Base-by-base conservation (phyloP, 2,113 vertebrate genomes). In the Myocastor coypus region DNA sequence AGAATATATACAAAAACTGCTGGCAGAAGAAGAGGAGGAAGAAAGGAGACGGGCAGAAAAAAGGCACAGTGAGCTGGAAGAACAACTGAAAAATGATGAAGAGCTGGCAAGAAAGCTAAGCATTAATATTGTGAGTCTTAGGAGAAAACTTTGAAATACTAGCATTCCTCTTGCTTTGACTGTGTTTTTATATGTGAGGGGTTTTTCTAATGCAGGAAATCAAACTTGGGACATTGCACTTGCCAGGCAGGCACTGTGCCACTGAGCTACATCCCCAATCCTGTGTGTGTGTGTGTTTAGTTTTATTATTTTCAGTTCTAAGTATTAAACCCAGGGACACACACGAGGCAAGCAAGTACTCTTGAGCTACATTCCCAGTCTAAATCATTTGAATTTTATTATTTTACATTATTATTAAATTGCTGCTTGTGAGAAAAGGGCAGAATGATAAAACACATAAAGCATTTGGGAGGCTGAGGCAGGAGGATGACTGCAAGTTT, bases 11-110 rank as follows among this genome's bases (percentile, higher is more conserved):
- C 99, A 99, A 73, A 97, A 46, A 3, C 98, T 99, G 22, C 96
- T 99, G 91, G 98, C 98, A 0, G 99, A 99, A 97, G 99, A 99
- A 12, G 97, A 99, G 64, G 98, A 98, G 40, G 98, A 98, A 37
- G 98, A 98, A 83, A 95, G 97, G 61, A 98, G 95, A 13, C 10
- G 97, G 96, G 97, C 96, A 40, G 98, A 99, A 90, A 98, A 99
- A 95, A 98, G 95, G 63, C 97, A 92, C 80, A 98, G 95, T 78
- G 97, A 98, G 63, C 92, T 98, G 97, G 98, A 99, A 96, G 92
- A 98, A 26, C 99, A 99, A 93, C 96, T 99, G 40, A 98, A 99
- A 73, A 98, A 97, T 1, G 99, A 99, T 52, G 99, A 99, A 96
- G 98, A 97, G 61, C 90, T 99, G 94, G 99, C 99, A 30, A 97